Evolutionary conservation across 1,140 invertebrate species (phyloP).

Genomic region (Gonatopus flavifemur): DNA sequence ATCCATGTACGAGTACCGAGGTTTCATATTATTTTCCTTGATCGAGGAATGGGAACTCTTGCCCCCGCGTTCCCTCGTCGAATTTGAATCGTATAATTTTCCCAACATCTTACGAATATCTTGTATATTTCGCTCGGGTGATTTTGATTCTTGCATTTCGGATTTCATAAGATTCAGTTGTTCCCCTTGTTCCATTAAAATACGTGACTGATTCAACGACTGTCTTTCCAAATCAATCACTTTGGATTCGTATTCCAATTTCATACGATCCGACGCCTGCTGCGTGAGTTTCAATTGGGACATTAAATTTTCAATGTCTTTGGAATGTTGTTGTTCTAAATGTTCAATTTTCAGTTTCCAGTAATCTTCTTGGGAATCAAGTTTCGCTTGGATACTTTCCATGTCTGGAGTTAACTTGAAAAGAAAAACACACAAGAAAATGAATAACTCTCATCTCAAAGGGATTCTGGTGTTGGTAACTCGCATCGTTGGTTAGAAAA

Average conservation of each 20-base stretch:
- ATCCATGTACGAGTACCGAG: too few relatives aligned
- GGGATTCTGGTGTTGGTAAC: too few relatives aligned
- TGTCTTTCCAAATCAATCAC: constrained; percentile 46
- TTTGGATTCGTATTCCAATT: constrained; percentile 44
- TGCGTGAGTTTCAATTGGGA: constrained; percentile 48
- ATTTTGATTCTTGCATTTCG: too few relatives aligned
- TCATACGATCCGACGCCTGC: constrained; percentile 37
- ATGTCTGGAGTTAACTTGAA: constrained; percentile 41
- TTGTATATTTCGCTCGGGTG: too few relatives aligned
- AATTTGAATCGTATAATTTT: too few relatives aligned
- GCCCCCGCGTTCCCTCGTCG: too few relatives aligned
- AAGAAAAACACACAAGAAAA: constrained; percentile 4
- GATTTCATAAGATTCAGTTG: constrained; percentile 43
- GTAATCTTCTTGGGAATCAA: constrained; percentile 49
- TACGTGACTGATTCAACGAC: constrained; percentile 39
- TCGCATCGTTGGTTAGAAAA: too few relatives aligned
- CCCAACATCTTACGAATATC: too few relatives aligned
- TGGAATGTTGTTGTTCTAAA: constrained; percentile 46
- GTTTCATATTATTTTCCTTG: too few relatives aligned
- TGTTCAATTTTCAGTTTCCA: constrained; percentile 52
- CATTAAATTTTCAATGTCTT: constrained; percentile 47
- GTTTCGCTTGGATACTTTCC: constrained; percentile 48
- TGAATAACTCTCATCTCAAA: background rate
- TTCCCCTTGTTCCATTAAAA: constrained; percentile 46
- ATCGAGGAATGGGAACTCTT: too few relatives aligned